Percentiles rank a stretch among this genome's conserved stretches.
phyloP scores from a whole-genome alignment of 2,113 vertebrate genomes.

The Nerophis ophidion region DNA sequence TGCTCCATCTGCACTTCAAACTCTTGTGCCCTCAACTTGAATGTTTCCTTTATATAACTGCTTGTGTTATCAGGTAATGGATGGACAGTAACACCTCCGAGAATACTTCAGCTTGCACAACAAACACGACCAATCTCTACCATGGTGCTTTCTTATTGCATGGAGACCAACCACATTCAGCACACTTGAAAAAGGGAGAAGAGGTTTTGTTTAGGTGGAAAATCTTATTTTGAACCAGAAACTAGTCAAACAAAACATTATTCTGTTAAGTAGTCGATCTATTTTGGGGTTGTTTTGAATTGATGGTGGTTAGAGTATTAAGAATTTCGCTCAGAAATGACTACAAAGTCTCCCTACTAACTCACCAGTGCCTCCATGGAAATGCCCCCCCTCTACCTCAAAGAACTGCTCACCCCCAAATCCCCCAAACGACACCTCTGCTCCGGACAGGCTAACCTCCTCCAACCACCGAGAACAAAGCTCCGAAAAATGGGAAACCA shows the following conservation, averaged over 20 bases:
- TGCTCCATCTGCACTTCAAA: neutral
- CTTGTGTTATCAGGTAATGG: neutral
- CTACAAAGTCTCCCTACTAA: too few species aligned
- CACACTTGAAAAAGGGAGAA: slow-evolving; percentile 26
- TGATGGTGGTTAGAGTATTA: too few species aligned
- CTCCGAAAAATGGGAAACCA: too few species aligned
- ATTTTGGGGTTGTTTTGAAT: slow-evolving; percentile 37
- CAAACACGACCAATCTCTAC: slow-evolving; percentile 13
- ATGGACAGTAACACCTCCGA: slow-evolving; percentile 38
- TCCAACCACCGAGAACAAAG: too few species aligned
- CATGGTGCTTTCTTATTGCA: slow-evolving; percentile 15
- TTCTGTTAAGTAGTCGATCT: slow-evolving; percentile 38
- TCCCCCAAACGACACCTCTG: too few species aligned
- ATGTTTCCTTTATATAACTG: slow-evolving; percentile 11
- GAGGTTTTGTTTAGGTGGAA: slow-evolving; percentile 23
- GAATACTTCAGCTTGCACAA: slow-evolving; percentile 30
- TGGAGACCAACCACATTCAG: slow-evolving; percentile 22
- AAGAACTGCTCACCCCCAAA: too few species aligned
- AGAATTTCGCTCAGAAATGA: too few species aligned
- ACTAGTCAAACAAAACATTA: slow-evolving; percentile 31
- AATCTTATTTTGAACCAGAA: slow-evolving; percentile 49
- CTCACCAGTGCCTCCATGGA: too few species aligned
- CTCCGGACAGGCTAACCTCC: too few species aligned
- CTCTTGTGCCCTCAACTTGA: neutral
- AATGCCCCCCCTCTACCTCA: too few species aligned